phyloP scores from a whole-genome alignment of 2,888 invertebrate genomes.

The Taenaris catops region DNA sequence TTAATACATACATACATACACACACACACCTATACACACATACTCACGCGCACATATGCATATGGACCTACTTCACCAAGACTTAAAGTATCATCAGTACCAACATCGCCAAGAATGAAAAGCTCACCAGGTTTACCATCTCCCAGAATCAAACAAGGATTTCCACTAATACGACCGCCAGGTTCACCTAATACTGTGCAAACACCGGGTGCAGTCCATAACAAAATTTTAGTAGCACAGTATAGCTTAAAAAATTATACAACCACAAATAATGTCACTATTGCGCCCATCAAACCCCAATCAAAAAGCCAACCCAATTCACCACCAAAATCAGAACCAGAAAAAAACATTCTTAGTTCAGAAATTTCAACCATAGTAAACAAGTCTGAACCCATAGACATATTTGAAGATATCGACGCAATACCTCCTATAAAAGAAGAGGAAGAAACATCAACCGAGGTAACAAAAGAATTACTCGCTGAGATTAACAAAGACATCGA shows the following conservation, averaged over 20 bases:
- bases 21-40: too few species aligned
- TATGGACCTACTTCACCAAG: constrained; percentile 82
- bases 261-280: constrained; percentile 43
- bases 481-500: constrained; percentile 73
- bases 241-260: constrained; percentile 77
- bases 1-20: too few species aligned
- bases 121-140: constrained; percentile 84
- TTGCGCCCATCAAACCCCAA: constrained; percentile 53
- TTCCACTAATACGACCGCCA: constrained; percentile 80
- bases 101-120: constrained; percentile 87
- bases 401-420: constrained; percentile 60
- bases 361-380: constrained; percentile 50
- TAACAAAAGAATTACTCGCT: constrained; percentile 55
- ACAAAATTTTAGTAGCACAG: constrained; percentile 80
- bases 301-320: constrained; percentile 73
- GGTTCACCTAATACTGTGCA: constrained; percentile 78
- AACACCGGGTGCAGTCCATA: constrained; percentile 63
- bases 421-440: constrained; percentile 69
- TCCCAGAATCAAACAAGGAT: constrained; percentile 83
- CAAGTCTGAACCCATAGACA: constrained; percentile 50
- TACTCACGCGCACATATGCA: too few species aligned
- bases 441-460: constrained; percentile 56
- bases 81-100: constrained; percentile 85
- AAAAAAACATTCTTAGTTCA: constrained; percentile 46
- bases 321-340: constrained; percentile 66